Base-by-base conservation (phyloP, 2,888 invertebrate genomes). In the Colletes collaris region DNA sequence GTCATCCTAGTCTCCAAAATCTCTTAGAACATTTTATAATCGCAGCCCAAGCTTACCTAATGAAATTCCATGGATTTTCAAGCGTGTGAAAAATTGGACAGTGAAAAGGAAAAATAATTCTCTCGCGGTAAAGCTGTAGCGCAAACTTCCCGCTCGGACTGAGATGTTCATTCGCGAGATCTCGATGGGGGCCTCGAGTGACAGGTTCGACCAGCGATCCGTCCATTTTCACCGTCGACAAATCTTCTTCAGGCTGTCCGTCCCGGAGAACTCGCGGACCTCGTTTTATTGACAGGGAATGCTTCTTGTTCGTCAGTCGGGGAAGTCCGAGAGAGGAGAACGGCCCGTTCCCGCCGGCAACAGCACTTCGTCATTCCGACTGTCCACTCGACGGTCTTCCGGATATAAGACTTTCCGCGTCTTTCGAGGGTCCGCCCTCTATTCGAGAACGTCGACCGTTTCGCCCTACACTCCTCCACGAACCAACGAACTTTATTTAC, bases 221-320 rank as follows among this genome's bases (percentile, higher is more conserved):
- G 82, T 72, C 79, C 70, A 16, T 19, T 11, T 40, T 40, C 37
- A 27, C 49, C 74, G 44, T 16, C 80, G 63, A 80, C 83, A 75
- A 80, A 83, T 83, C 77, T 80, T 79, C 66, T 35, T 27, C 27
- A 27, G 44, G 13, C 49, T 71, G 67, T 46, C 70, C 44, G 16
- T 56, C 10, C 62, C 0, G 8, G 35, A 35, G 71, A 67, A 37
- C 60, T 52, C 16, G n/a, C 3, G 52, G 37, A 44, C 55, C 65
- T 81, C 66, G 76, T 85, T 85, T 86, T 83, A 86, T 88, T 81
- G 83, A 85, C 82, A 81, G 83, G 79, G 79, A 79, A 86, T 86
- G 73, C 82, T 81, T 84, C 84, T 86, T 71, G 64, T 76, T 80
- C 82, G 82, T 84, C 84, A 79, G 75, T 72, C 7, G 66, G 19